Percentiles rank a stretch among this genome's conserved stretches.
These are phyloP conservation scores for Gnathonemus echidnorhynchus DNA, from an alignment of 2,113 vertebrate genomes.

Conservation along the genomic window DNA sequence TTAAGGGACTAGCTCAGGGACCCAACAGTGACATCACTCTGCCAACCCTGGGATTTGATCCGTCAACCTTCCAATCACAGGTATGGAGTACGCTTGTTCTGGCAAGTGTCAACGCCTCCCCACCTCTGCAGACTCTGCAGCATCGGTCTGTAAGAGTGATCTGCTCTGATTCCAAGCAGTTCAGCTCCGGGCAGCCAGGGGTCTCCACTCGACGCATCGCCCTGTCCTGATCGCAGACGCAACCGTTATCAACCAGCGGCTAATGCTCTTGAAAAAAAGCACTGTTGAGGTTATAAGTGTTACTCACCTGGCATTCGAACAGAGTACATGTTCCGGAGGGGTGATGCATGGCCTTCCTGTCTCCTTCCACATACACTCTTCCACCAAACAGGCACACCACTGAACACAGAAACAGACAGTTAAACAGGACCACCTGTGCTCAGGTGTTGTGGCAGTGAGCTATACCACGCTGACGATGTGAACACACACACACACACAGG, in stretches of 20 bases:
- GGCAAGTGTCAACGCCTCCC: neutral
- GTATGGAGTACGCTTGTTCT: neutral
- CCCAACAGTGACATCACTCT: neutral
- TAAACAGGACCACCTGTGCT: neutral
- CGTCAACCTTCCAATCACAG: neutral
- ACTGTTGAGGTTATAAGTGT: neutral
- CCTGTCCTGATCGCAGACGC: conserved; percentile 53
- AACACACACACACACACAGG: neutral
- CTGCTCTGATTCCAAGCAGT: conserved; percentile 71
- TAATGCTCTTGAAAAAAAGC: neutral
- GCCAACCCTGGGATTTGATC: neutral
- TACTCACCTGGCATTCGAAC: conserved; percentile 78
- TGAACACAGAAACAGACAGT: conserved; percentile 36
- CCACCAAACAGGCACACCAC: conserved; percentile 76
- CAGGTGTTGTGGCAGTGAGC: neutral
- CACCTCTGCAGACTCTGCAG: conserved; percentile 84
- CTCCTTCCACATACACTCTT: conserved; percentile 74
- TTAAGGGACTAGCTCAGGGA: neutral
- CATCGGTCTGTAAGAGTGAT: conserved; percentile 75
- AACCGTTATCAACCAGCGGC: neutral
- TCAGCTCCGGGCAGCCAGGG: conserved; percentile 56
- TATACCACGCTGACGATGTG: neutral
- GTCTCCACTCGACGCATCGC: conserved; percentile 68
- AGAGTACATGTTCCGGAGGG: conserved; percentile 72
- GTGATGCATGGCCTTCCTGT: conserved; percentile 67